Evolutionary conservation across 2,113 vertebrate genomes (phyloP).

Genomic region (Psittacara wagleri): DNA sequence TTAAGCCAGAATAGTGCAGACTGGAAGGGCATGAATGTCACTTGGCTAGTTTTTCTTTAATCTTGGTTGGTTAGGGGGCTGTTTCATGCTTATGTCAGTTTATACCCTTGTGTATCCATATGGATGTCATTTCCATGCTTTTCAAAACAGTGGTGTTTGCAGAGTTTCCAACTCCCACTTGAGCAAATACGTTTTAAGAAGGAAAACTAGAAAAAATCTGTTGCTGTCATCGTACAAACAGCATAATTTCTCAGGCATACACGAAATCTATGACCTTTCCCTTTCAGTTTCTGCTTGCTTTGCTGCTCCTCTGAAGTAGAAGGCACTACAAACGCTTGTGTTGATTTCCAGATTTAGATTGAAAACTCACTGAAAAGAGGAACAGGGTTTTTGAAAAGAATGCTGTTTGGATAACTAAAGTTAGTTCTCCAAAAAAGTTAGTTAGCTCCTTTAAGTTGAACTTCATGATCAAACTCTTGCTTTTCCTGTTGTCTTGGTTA

Average conservation of each 20-base stretch:
- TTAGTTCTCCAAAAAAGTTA: background rate
- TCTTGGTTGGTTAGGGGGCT: fast-evolving
- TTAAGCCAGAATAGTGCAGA: background rate
- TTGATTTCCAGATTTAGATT: background rate
- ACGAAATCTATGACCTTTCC: background rate
- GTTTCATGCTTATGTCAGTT: background rate
- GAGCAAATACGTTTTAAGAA: background rate
- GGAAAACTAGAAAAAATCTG: background rate
- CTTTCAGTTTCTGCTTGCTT: background rate
- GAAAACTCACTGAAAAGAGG: background rate
- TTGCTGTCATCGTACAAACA: background rate
- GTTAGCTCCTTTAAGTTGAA: background rate
- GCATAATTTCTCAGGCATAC: background rate
- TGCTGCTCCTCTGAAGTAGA: background rate
- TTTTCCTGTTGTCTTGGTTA: background rate
- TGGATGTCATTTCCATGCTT: background rate
- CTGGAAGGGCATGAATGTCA: background rate
- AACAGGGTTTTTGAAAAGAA: background rate
- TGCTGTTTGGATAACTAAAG: background rate
- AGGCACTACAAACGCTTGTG: fast-evolving
- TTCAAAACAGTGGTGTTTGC: background rate
- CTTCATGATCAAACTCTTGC: background rate
- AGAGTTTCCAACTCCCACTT: background rate
- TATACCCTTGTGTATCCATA: background rate
- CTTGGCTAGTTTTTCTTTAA: background rate